Evolutionary conservation across 2,888 invertebrate genomes (phyloP).

Genomic region (Lepidochitona cinerea): DNA sequence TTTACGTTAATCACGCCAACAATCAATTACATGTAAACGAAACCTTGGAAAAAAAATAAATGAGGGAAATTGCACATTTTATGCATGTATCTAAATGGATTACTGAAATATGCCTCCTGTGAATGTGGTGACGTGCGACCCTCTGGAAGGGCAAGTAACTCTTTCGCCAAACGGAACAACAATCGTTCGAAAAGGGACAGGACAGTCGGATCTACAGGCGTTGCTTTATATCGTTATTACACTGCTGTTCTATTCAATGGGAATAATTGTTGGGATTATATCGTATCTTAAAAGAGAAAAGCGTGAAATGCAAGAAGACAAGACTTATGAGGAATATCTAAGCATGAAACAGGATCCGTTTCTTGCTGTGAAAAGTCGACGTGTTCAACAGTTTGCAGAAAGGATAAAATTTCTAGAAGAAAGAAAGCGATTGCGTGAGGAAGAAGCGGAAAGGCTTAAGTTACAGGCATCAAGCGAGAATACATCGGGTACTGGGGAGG

Average conservation of each 20-base stretch:
- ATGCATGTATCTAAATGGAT: no score
- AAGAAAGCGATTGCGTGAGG: not conserved
- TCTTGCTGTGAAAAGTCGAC: constrained; percentile 30
- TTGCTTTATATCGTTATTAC: constrained; percentile 63
- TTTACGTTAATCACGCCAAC: no score
- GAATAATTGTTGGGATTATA: constrained; percentile 58
- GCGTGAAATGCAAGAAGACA: constrained; percentile 64
- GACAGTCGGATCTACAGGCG: constrained; percentile 45
- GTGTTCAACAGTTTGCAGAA: constrained; percentile 27
- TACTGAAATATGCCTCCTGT: constrained; percentile 1
- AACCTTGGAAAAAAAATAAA: no score
- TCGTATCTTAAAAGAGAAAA: constrained; percentile 57
- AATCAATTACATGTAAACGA: no score
- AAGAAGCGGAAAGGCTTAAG: not conserved
- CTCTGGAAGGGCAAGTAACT: not conserved
- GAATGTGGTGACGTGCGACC: not conserved
- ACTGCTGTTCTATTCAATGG: constrained; percentile 57
- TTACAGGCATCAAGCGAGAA: no score
- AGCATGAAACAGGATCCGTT: constrained; percentile 43
- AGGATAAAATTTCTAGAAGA: constrained; percentile 19
- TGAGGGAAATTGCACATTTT: no score
- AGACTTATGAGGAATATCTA: constrained; percentile 64
- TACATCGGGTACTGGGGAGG: not conserved
- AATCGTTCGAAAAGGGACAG: not conserved
- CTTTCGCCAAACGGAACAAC: not conserved